Percentiles rank a stretch among this genome's conserved stretches.
Evolutionary conservation across 2,797 vertebrate species (phyloP).

Genomic region (Merluccius polli): DNA sequence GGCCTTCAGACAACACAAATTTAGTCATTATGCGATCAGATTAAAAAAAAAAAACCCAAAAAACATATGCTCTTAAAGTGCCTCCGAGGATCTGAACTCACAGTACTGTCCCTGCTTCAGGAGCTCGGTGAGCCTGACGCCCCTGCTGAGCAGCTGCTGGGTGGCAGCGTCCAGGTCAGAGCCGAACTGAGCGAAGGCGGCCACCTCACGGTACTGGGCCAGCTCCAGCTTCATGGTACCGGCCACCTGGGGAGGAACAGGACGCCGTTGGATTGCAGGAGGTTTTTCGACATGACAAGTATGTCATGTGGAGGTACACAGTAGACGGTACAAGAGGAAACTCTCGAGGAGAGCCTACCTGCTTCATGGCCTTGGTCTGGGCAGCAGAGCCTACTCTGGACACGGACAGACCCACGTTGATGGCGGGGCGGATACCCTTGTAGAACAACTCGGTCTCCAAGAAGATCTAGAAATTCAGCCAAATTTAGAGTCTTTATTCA

Average conservation of each 20-base stretch:
- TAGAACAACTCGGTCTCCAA: slow-evolving; percentile 99
- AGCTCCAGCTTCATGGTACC: slow-evolving; percentile 98
- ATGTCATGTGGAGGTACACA: too few relatives aligned
- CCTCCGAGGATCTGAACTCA: slow-evolving; percentile 50
- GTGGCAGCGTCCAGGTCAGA: slow-evolving; percentile 97
- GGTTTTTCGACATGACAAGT: not conserved
- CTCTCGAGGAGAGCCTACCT: slow-evolving; percentile 73
- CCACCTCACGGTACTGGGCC: slow-evolving; percentile 96
- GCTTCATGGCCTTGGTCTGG: slow-evolving; percentile 98
- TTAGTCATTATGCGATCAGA: not conserved
- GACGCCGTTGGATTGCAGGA: not conserved
- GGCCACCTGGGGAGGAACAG: slow-evolving; percentile 76
- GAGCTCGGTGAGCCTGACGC: slow-evolving; percentile 93
- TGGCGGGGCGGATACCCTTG: slow-evolving; percentile 97
- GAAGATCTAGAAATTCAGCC: slow-evolving; percentile 81
- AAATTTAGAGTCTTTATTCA: not conserved
- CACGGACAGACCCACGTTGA: slow-evolving; percentile 98
- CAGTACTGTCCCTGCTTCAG: slow-evolving; percentile 97
- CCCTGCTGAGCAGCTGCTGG: slow-evolving; percentile 94
- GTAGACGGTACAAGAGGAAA: not conserved
- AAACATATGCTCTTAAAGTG: not conserved
- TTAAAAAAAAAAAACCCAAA: not conserved
- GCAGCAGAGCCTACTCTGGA: slow-evolving; percentile 97
- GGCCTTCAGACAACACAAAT: slow-evolving; percentile 59
- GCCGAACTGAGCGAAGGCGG: slow-evolving; percentile 95